phyloP scores from a whole-genome alignment of 2,888 invertebrate species.

The Oeneis ivallda region DNA sequence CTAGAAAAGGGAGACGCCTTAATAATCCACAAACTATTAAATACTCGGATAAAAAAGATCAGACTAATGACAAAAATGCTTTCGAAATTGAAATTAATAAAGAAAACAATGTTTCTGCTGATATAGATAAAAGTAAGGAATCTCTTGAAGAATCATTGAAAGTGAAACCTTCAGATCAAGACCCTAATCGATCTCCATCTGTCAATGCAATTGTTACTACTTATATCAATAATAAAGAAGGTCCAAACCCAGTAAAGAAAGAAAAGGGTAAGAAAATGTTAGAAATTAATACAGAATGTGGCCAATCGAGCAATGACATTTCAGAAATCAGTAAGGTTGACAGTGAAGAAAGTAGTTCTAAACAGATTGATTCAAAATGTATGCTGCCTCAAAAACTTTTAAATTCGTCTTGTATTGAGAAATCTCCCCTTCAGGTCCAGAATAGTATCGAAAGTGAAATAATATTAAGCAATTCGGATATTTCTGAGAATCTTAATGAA shows the following conservation, averaged over 20 bases:
- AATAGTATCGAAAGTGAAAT: background rate
- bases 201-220: background rate
- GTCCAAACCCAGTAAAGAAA: background rate
- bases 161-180: conserved; percentile 25
- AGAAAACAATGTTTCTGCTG: conserved; percentile 34
- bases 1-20: conserved; percentile 30
- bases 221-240: background rate
- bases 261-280: conserved; percentile 4
- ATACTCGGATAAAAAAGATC: conserved; percentile 17
- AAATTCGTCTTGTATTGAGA: background rate
- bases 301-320: background rate
- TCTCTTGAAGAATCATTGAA: conserved; percentile 25
- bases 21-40: conserved; percentile 17
- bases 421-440: background rate
- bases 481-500: background rate
- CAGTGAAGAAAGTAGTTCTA: background rate
- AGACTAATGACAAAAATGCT: conserved; percentile 22
- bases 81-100: conserved; percentile 36
- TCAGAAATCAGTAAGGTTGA: conserved; percentile 1
- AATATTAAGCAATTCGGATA: background rate
- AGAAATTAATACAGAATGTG: background rate
- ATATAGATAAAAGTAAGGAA: conserved; percentile 25
- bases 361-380: background rate
- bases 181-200: conserved; percentile 11
- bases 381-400: background rate